Evolutionary conservation across 2,797 vertebrate genomes (phyloP), one percentile per base, ranked within the genome.

Genomic region (Enteromius paludinosus): DNA sequence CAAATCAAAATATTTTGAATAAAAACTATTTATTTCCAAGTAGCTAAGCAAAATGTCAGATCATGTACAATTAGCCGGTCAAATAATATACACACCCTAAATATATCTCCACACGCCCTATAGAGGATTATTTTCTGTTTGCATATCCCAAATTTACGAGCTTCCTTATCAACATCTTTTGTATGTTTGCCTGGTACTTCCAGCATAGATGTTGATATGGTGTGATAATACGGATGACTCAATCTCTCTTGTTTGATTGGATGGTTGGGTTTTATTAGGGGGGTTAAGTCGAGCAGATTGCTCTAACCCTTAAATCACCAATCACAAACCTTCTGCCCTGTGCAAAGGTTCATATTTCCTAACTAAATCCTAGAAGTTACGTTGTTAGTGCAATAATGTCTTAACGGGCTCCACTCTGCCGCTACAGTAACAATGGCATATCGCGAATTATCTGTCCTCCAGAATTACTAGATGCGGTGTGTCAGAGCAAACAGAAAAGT

Each of bases 151-250:
- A 49, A 73, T 86, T 86, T 86, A 87, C 83, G 78, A 79, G 41
- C 61, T 17, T 66, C 33, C 83, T 85, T 88, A 89, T 89, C 86
- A 73, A 47, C 25, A 45, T 52, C 15, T 69, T 85, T 38, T 68
- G 82, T 83, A 77, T 59, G 56, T 75, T 82, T 74, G 45, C 72
- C 23, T 79, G 74, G 78, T 78, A 68, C 78, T 78, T 84, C 47
- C 43, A 61, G 71, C 41, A 86, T 78, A 81, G 85, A 83, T 84
- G 43, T 72, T 77, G 77, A 84, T 79, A 82, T 79, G 76, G 70
- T 66, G 71, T 78, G 65, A 83, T 78, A 45, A 84, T 15, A 69
- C 20, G 3, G 45, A 41, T 76, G 77, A 88, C 49, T 86, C 77
- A 74, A 30, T 62, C 71, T 47, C 71, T 49, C 38, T 10, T 20